These are phyloP conservation scores for Calameuta idolon DNA, from an alignment of 2,888 invertebrate species.

Conservation along the genomic window DNA sequence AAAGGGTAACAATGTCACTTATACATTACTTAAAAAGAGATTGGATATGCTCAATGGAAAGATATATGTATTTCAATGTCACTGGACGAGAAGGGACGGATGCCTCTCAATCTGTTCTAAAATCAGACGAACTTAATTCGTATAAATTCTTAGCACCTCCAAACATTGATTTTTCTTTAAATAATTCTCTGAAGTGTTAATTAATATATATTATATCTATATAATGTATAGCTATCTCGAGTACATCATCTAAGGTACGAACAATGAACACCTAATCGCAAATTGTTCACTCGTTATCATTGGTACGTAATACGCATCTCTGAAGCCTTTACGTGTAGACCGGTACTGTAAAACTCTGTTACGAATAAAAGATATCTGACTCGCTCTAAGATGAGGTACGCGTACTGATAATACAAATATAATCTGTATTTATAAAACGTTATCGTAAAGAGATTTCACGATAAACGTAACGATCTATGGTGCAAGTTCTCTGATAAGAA, in stretches of 20 bases:
- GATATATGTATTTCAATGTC: background rate
- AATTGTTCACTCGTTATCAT: background rate
- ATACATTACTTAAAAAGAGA: background rate
- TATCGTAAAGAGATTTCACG: background rate
- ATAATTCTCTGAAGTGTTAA: background rate
- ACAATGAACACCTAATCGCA: background rate
- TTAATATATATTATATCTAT: background rate
- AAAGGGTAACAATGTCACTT: background rate
- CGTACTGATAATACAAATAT: background rate
- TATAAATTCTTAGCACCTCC: conserved; percentile 6
- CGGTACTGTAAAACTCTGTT: background rate
- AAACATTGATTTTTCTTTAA: conserved; percentile 19
- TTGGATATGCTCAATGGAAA: conserved; percentile 14
- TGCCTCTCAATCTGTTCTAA: conserved; percentile 7
- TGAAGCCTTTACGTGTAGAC: background rate
- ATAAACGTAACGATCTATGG: background rate
- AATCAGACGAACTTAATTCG: conserved; percentile 10
- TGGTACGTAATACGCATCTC: background rate
- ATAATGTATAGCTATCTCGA: background rate
- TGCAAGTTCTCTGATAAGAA: background rate
- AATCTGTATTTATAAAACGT: background rate
- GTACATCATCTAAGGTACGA: background rate
- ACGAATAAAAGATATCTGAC: background rate
- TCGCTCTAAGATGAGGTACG: background rate
- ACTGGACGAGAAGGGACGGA: conserved; percentile 14